phyloP scores from a whole-genome alignment of 2,113 vertebrate genomes.

The Myotis yumanensis region DNA sequence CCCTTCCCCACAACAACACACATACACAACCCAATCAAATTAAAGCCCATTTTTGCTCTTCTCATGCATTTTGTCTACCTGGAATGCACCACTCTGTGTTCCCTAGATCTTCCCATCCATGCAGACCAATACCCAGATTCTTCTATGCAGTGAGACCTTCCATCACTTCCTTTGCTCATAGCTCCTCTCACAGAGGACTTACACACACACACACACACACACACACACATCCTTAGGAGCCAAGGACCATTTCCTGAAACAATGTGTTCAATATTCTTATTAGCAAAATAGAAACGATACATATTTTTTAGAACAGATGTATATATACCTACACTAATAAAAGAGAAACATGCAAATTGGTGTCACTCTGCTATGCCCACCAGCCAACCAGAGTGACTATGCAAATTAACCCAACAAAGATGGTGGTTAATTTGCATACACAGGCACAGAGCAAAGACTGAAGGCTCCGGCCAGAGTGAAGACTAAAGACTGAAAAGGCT shows the following conservation, averaged over 20 bases:
- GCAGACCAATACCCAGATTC: background rate
- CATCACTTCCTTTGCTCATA: background rate
- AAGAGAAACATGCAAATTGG: no score
- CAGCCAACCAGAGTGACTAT: no score
- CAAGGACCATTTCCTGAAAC: background rate
- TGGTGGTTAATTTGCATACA: no score
- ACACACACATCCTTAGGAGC: background rate
- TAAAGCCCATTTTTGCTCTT: background rate
- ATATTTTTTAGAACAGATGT: background rate
- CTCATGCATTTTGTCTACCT: background rate
- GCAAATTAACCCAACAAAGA: no score
- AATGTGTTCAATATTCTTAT: background rate
- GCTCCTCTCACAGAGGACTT: background rate
- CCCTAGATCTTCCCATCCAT: background rate
- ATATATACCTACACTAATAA: no score
- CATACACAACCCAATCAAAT: background rate
- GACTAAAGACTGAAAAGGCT: no score
- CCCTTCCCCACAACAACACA: fast-evolving
- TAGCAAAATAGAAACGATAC: background rate
- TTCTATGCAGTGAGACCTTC: background rate
- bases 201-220: background rate
- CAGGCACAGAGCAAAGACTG: no score
- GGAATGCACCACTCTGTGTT: background rate
- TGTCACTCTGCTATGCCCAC: no score
- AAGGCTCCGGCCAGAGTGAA: no score